phyloP scores from a whole-genome alignment of 2,113 vertebrate species.

The Stigmatopora argus region DNA sequence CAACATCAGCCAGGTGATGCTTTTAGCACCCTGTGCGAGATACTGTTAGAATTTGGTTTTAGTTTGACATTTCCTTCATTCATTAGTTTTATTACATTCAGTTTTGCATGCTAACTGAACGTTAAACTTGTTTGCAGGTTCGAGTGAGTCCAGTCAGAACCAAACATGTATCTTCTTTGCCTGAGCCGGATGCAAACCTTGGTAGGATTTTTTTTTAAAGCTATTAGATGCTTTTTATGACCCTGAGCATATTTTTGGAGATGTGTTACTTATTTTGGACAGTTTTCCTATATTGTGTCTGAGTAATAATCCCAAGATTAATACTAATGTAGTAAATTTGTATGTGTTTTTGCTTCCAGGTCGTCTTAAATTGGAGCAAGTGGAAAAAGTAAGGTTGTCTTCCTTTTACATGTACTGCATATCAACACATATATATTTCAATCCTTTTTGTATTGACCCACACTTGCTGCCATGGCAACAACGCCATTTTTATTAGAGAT shows the following conservation, averaged over 20 bases:
- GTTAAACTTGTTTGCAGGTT: conserved; percentile 53
- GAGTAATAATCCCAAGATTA: not conserved
- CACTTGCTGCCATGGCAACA: not conserved
- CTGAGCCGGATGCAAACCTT: conserved; percentile 48
- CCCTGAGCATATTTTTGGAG: not conserved
- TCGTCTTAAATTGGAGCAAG: conserved; percentile 74
- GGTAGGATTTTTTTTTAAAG: conserved; percentile 42
- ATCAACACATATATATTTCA: not conserved
- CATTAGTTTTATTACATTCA: too few relatives aligned
- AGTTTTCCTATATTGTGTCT: not conserved
- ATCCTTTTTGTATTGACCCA: not conserved
- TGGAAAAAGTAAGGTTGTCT: conserved; percentile 67
- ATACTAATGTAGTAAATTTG: not conserved
- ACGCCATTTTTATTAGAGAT: not conserved
- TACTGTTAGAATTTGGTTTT: too few relatives aligned
- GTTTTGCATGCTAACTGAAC: not conserved
- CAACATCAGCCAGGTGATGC: conserved; percentile 55
- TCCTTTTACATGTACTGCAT: not conserved
- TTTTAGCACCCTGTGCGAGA: not conserved
- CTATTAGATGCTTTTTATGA: not conserved
- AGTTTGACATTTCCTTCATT: too few relatives aligned
- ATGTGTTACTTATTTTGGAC: not conserved
- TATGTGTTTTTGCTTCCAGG: not conserved
- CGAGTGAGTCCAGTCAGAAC: conserved; percentile 61
- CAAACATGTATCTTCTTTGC: conserved; percentile 54